Evolutionary conservation across 1,140 invertebrate species (phyloP).

Genomic region (Bombus pascuorum): DNA sequence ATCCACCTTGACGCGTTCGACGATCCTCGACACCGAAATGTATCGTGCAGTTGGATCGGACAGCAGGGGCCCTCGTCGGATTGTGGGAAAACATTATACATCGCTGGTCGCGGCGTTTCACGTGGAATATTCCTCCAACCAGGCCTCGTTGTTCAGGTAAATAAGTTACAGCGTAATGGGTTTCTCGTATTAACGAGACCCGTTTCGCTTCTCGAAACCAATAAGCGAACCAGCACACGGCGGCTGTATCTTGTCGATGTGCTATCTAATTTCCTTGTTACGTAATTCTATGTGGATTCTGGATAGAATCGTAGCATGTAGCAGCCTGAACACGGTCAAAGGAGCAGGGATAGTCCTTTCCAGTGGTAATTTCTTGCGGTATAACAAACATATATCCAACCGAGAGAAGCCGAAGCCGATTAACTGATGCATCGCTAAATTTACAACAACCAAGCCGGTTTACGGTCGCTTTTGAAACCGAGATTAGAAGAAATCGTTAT

Average conservation of each 20-base stretch:
- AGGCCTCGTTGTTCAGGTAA: not conserved
- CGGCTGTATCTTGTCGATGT: not conserved
- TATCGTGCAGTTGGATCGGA: not conserved
- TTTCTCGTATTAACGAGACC: conserved; percentile 4
- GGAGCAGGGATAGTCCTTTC: not conserved
- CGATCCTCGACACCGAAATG: not conserved
- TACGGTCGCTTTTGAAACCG: not conserved
- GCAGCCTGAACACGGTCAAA: conserved; percentile 6
- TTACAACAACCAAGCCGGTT: not conserved
- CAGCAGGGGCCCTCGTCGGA: too few relatives aligned
- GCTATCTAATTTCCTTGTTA: conserved; percentile 13
- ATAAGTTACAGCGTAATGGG: conserved; percentile 15
- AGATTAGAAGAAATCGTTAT: conserved; percentile 9
- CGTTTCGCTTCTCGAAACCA: not conserved
- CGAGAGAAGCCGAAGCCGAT: not conserved
- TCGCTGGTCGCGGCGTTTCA: not conserved
- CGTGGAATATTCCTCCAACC: conserved; percentile 10
- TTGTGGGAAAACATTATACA: not conserved
- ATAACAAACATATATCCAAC: not conserved
- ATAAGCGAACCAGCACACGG: not conserved
- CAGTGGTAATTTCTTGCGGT: not conserved
- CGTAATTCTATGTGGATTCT: conserved; percentile 6
- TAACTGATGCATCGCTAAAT: conserved; percentile 2
- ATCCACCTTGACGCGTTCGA: not conserved
- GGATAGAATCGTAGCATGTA: not conserved